A percentile compares a stretch with the other conserved stretches of the same genome.
Evolutionary conservation across 2,113 vertebrate genomes (phyloP).

Genomic region (Megaleporinus macrocephalus): DNA sequence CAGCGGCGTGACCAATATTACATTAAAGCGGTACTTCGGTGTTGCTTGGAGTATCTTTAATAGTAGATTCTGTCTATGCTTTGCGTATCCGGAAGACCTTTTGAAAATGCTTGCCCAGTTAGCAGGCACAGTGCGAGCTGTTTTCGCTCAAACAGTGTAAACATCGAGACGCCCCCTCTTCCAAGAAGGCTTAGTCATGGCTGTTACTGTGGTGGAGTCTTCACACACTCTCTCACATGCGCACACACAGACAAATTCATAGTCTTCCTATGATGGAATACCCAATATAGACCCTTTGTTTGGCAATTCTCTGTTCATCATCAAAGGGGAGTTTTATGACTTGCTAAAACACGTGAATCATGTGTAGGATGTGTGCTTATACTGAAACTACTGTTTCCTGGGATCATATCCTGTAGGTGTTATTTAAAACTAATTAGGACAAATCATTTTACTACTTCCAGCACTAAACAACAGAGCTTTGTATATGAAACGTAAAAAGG

Average conservation of each 20-base stretch:
- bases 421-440: background rate
- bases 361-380: conserved; percentile 12
- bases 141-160: conserved; percentile 67
- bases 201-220: conserved; percentile 71
- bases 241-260: conserved; percentile 8
- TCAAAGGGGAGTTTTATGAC: conserved; percentile 4
- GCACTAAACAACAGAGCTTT: background rate
- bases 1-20: background rate
- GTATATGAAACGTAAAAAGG: background rate
- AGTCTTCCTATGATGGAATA: background rate
- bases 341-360: conserved; percentile 33
- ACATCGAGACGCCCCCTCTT: conserved; percentile 74
- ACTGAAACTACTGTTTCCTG: conserved; percentile 1
- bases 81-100: background rate
- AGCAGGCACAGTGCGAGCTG: conserved; percentile 61
- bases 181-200: conserved; percentile 79
- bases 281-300: background rate
- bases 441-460: background rate
- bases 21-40: background rate
- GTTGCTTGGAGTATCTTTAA: background rate
- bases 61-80: background rate
- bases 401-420: background rate
- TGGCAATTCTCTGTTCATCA: conserved; percentile 8
- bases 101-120: conserved; percentile 43
- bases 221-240: conserved; percentile 61